Evolutionary conservation across 2,113 vertebrate genomes (phyloP).

Genomic region (Myrmecophaga tridactyla): DNA sequence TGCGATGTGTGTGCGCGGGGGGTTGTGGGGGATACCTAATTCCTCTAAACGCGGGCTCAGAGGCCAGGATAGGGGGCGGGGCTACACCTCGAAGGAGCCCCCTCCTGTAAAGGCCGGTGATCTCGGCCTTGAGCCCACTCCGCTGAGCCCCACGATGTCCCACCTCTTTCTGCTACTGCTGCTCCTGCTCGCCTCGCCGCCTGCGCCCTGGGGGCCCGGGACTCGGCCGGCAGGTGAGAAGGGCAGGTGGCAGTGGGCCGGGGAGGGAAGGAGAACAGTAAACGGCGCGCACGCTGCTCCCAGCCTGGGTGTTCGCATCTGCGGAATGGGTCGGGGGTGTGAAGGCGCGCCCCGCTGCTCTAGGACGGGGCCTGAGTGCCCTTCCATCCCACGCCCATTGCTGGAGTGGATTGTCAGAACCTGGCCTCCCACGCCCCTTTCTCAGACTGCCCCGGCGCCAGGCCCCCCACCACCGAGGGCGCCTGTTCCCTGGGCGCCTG

Average conservation of each 20-base stretch:
- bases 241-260: rapidly evolving
- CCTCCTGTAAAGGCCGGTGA: neutral
- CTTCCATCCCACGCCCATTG: no score
- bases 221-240: neutral
- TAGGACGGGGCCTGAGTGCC: neutral
- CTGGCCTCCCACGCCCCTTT: neutral
- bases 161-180: neutral
- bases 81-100: neutral
- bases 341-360: rapidly evolving
- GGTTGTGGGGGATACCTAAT: neutral
- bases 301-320: neutral
- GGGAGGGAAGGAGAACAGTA: neutral
- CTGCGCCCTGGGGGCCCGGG: neutral
- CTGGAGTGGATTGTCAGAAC: neutral
- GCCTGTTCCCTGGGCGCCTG: slow-evolving; percentile 48
- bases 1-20: neutral
- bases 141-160: neutral
- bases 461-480: neutral
- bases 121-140: rapidly evolving
- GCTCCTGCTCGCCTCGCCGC: neutral
- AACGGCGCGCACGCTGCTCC: neutral
- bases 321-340: neutral
- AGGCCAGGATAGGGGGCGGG: neutral
- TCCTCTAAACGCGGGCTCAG: neutral
- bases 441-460: neutral